These are phyloP conservation scores for Cylindroiulus punctatus DNA, from an alignment of 2,888 invertebrate species.

Conservation along the genomic window DNA sequence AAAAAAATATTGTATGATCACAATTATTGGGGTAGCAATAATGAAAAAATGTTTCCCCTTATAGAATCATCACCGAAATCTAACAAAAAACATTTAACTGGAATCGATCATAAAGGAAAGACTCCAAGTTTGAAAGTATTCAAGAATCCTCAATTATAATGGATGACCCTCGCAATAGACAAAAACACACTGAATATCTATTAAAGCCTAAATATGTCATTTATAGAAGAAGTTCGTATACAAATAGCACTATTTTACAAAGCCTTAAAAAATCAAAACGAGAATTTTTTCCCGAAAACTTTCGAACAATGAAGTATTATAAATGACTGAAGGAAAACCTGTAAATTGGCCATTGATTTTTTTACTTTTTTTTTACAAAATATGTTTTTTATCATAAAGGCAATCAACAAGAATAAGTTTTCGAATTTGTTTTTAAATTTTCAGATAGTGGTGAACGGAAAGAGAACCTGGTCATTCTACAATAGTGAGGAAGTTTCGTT, in stretches of 20 bases:
- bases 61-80: not conserved
- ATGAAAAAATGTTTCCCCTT: not conserved
- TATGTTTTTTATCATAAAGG: slow-evolving; percentile 10
- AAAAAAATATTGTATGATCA: not conserved
- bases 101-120: not conserved
- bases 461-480: not conserved
- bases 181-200: slow-evolving; percentile 6
- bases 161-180: not conserved
- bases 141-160: not conserved
- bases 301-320: not conserved
- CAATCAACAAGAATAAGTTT: not conserved
- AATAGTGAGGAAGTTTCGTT: not conserved
- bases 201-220: not conserved
- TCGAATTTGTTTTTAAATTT: not conserved
- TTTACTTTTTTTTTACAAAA: not conserved
- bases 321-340: not conserved
- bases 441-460: not conserved
- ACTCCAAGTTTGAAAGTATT: not conserved
- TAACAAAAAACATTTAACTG: not conserved
- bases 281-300: not conserved
- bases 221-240: slow-evolving; percentile 19
- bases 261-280: slow-evolving; percentile 22
- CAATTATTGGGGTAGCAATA: not conserved
- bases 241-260: slow-evolving; percentile 26
- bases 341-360: not conserved